These are phyloP conservation scores for Ursus arctos DNA, from an alignment of 2,113 vertebrate genomes.

Conservation along the genomic window DNA sequence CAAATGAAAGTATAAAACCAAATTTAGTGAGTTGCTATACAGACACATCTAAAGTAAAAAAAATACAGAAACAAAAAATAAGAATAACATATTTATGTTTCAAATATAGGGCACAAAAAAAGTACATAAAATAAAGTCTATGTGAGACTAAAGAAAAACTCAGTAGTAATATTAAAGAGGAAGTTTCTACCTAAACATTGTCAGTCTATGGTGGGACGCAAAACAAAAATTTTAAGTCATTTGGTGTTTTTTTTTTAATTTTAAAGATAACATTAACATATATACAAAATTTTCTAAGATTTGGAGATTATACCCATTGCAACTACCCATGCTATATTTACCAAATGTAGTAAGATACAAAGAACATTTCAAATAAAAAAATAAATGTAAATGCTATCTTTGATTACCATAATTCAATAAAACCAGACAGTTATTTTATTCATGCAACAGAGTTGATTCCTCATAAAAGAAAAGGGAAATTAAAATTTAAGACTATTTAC, in stretches of 20 bases:
- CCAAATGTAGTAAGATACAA: background rate
- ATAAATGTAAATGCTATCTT: background rate
- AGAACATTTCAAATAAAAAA: background rate
- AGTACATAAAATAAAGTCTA: background rate
- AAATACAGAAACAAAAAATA: background rate
- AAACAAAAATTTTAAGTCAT: background rate
- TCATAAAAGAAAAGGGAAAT: background rate
- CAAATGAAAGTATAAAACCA: background rate
- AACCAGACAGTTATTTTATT: background rate
- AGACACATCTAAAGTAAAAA: background rate
- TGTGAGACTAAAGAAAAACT: background rate
- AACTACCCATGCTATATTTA: background rate
- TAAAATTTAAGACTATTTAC: background rate
- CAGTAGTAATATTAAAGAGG: background rate
- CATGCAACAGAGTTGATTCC: background rate
- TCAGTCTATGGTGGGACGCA: background rate
- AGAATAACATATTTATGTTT: background rate
- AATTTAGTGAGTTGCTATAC: background rate
- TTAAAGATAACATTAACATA: background rate
- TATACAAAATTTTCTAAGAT: background rate
- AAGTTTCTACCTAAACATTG: background rate
- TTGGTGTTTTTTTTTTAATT: background rate
- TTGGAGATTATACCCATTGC: background rate
- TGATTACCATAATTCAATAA: background rate
- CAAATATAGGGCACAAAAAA: background rate